Conservation (phyloP, 2,888 invertebrate species). For the Alviniconcha strummeri region DNA sequence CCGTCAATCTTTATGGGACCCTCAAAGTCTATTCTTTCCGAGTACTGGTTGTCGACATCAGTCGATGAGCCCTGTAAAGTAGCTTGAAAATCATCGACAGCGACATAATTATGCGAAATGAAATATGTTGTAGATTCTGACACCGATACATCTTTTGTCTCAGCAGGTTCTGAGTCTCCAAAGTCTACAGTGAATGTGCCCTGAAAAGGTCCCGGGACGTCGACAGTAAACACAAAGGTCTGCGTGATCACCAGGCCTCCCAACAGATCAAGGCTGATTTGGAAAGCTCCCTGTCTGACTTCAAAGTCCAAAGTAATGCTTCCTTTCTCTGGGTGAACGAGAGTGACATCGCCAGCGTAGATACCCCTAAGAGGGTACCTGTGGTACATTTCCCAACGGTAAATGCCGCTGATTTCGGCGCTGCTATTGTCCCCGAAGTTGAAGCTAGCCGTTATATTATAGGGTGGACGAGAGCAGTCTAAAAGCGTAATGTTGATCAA, state of each 20-base stretch:
- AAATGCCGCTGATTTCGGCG: not conserved
- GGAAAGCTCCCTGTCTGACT: conserved; percentile 13
- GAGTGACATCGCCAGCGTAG: not conserved
- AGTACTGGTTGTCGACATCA: not conserved
- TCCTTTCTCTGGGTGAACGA: conserved; percentile 1
- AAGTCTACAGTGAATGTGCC: not conserved
- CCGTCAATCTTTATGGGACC: conserved; percentile 8
- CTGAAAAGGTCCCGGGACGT: not conserved
- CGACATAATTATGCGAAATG: too few relatives aligned
- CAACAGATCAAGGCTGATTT: not conserved
- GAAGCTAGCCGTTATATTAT: not conserved
- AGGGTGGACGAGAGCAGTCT: not conserved
- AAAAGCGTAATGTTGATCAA: not conserved
- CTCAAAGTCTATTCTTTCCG: not conserved
- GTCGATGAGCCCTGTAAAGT: not conserved
- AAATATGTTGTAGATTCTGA: too few relatives aligned
- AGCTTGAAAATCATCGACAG: not conserved
- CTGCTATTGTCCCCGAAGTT: not conserved
- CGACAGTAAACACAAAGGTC: not conserved
- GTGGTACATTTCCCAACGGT: not conserved
- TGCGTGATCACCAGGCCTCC: not conserved
- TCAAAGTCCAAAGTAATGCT: not conserved
- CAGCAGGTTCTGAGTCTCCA: not conserved
- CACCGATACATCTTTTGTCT: too few relatives aligned
- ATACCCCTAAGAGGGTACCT: not conserved